A percentile compares a stretch with the other conserved stretches of the same genome.
phyloP scores from a whole-genome alignment of 2,888 invertebrate genomes.

The Nephrotoma appendiculata region DNA sequence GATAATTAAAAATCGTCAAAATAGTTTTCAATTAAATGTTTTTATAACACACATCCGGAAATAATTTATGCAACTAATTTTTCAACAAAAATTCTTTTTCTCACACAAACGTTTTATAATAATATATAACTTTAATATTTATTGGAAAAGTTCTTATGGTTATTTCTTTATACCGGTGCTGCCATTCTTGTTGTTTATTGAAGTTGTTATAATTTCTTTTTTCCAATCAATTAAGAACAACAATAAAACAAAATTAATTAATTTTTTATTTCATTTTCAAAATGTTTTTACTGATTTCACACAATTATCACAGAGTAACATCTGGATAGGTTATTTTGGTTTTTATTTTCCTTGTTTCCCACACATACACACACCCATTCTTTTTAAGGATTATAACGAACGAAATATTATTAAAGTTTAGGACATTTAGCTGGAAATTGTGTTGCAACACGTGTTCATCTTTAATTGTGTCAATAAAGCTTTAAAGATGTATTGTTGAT shows the following conservation, averaged over 20 bases:
- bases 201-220: background rate
- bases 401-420: background rate
- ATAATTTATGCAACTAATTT: background rate
- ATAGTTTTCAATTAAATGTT: background rate
- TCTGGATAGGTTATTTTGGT: background rate
- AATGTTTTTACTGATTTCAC: background rate
- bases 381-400: background rate
- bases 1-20: background rate
- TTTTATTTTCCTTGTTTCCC: background rate
- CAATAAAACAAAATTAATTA: constrained; percentile 4
- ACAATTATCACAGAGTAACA: background rate
- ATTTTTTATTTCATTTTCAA: background rate
- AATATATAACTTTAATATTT: background rate
- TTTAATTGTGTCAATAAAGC: background rate
- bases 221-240: constrained; percentile 4
- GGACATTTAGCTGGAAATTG: background rate
- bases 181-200: background rate
- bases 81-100: background rate
- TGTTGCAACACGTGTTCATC: background rate
- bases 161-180: background rate
- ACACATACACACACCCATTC: background rate
- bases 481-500: background rate
- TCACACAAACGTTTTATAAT: background rate
- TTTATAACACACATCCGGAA: background rate
- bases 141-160: background rate